Percentiles rank a stretch among this genome's conserved stretches.
Evolutionary conservation across 2,113 vertebrate species (phyloP).

Genomic region (Benitochromis conjunctus): DNA sequence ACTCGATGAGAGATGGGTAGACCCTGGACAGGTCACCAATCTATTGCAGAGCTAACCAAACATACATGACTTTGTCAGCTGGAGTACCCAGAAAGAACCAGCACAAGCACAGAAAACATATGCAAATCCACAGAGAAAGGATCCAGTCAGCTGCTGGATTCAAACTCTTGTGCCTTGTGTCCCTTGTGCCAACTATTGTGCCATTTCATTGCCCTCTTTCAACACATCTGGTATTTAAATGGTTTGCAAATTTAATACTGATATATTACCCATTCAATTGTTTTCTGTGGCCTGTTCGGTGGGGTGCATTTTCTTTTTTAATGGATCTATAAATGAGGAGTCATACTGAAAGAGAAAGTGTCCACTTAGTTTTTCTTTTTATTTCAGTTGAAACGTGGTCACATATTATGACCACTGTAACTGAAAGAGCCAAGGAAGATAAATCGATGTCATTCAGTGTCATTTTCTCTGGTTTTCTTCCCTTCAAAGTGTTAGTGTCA

Average conservation of each 20-base stretch:
- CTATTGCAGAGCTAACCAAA: accelerated
- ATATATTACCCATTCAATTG: accelerated
- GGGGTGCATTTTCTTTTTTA: neutral
- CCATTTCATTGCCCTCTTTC: accelerated
- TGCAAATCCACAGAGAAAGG: accelerated
- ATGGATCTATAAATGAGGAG: neutral
- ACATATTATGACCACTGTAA: accelerated
- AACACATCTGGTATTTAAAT: accelerated
- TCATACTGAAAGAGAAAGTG: neutral
- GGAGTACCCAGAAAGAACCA: accelerated
- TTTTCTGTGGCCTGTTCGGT: accelerated
- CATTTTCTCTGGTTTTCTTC: neutral
- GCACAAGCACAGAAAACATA: neutral
- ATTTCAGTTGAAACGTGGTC: neutral
- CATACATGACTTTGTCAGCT: neutral
- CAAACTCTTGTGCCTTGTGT: no score
- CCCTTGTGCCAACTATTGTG: neutral
- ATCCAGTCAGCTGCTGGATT: accelerated
- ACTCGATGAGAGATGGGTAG: accelerated
- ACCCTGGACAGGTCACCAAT: accelerated
- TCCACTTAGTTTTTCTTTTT: accelerated
- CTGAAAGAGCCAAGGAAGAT: accelerated
- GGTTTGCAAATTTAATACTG: accelerated
- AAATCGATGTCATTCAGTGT: accelerated
- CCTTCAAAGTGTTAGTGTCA: accelerated